Evolutionary conservation across 2,888 invertebrate genomes (phyloP).

Genomic region (Zygogramma bicolorata): DNA sequence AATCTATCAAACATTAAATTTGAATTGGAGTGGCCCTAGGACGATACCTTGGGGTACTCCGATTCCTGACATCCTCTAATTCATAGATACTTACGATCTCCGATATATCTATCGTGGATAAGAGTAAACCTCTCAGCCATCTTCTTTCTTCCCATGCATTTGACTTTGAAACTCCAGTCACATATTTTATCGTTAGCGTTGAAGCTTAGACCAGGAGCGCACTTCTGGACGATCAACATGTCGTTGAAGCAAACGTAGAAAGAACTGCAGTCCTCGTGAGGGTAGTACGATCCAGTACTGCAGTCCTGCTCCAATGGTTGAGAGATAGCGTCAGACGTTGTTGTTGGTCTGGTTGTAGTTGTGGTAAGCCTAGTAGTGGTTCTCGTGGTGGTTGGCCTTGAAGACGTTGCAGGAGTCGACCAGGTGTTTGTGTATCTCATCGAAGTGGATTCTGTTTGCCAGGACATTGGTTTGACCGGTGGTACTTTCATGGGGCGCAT

Average conservation of each 20-base stretch:
- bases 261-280: constrained; percentile 78
- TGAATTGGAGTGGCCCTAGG: too few species aligned
- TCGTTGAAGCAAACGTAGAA: constrained; percentile 86
- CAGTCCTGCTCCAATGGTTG: constrained; percentile 64
- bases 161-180: constrained; percentile 79
- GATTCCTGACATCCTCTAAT: background rate
- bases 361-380: constrained; percentile 37
- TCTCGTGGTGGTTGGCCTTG: constrained; percentile 34
- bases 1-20: too few species aligned
- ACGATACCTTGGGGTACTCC: too few species aligned
- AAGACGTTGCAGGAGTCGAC: constrained; percentile 7
- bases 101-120: constrained; percentile 29
- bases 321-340: constrained; percentile 44
- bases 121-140: constrained; percentile 49
- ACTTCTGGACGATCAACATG: constrained; percentile 76
- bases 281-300: constrained; percentile 80
- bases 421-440: constrained; percentile 35
- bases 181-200: constrained; percentile 76
- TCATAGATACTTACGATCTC: constrained; percentile 32
- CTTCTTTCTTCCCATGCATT: constrained; percentile 68
- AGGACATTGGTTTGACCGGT: constrained; percentile 56
- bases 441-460: constrained; percentile 66
- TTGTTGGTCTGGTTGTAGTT: constrained; percentile 44
- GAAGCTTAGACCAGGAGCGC: constrained; percentile 84
- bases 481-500: background rate